Evolutionary conservation across 1,140 invertebrate species (phyloP).

Genomic region (Hestina assimilis): DNA sequence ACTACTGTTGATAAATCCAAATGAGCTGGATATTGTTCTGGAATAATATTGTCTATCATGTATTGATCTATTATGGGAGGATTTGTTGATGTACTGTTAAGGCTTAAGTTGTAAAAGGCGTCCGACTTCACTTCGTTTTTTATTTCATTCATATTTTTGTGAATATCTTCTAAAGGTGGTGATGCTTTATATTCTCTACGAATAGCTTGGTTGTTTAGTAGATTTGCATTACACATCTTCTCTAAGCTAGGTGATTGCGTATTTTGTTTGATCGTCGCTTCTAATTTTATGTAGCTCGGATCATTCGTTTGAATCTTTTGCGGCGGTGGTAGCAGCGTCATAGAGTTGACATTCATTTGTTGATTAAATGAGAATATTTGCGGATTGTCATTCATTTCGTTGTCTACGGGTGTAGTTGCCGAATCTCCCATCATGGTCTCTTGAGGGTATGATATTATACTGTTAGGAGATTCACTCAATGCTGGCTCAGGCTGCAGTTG

Average conservation of each 20-base stretch:
- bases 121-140: conserved; percentile 73
- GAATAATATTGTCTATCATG: conserved; percentile 66
- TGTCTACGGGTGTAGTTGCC: conserved; percentile 52
- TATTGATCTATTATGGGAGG: conserved; percentile 63
- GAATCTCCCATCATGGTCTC: conserved; percentile 49
- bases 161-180: conserved; percentile 65
- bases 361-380: conserved; percentile 69
- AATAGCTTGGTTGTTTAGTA: conserved; percentile 54
- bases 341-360: conserved; percentile 59
- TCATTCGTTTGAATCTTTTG: conserved; percentile 63
- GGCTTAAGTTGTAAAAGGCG: conserved; percentile 56
- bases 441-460: conserved; percentile 57
- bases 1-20: conserved; percentile 57
- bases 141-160: conserved; percentile 70
- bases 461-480: conserved; percentile 55
- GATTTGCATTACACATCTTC: conserved; percentile 66
- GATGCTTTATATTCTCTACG: conserved; percentile 67
- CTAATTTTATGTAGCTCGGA: conserved; percentile 70
- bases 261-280: conserved; percentile 69
- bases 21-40: conserved; percentile 60
- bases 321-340: conserved; percentile 51
- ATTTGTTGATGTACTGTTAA: conserved; percentile 47
- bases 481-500: conserved; percentile 58
- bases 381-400: conserved; percentile 47
- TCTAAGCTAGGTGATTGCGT: conserved; percentile 69